Evolutionary conservation across 92 coral and sea anemone species (phyloP), one percentile per base, ranked within the genome.

Genomic region (Umimayanthus kanabou): DNA sequence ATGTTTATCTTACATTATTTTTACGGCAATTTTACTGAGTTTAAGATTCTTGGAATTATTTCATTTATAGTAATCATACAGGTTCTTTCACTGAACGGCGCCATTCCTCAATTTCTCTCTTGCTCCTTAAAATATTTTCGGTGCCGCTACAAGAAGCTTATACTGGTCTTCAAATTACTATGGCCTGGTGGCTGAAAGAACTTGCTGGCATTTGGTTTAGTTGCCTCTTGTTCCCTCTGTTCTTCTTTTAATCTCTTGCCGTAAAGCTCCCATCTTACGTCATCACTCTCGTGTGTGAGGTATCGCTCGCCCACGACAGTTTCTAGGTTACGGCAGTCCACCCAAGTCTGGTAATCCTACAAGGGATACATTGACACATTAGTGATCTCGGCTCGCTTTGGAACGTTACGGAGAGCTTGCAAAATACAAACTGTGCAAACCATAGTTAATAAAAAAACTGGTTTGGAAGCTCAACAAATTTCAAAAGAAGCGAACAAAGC

Each of bases 231-330:
- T 77, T 91, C 90, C 40, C 89, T 85, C 87, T 88, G 86, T 39
- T 96, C 93, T 9, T 92, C 95, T 82, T 95, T 93, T 58, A 97
- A 90, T 84, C 91, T 93, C 66, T 95, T 92, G 76, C 95, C 97
- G 85, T 97, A 92, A 53, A 88, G 88, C 65, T 94, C 94, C 99
- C 97, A 93, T 39, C 96, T 90, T 4, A 92, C 95, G 88, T 97
- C 99, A 83, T 97, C 99, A 39, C 99, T 97, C 91, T 95, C 98
- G 83, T 97, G 99, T 9, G 99, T 95, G 11, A 97, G 90, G 84
- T 95, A 97, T 10, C 99, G 93, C 87, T 94, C 94, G 14, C 99
- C 99, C 5, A 95, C 95, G 71, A 87, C 97, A 61, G 96, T 96
- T 66, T 97, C 99, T 83, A 97, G 91, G 87, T 96, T 97, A 30